phyloP scores from a whole-genome alignment of 2,888 invertebrate species.

The Lycaena phlaeas region DNA sequence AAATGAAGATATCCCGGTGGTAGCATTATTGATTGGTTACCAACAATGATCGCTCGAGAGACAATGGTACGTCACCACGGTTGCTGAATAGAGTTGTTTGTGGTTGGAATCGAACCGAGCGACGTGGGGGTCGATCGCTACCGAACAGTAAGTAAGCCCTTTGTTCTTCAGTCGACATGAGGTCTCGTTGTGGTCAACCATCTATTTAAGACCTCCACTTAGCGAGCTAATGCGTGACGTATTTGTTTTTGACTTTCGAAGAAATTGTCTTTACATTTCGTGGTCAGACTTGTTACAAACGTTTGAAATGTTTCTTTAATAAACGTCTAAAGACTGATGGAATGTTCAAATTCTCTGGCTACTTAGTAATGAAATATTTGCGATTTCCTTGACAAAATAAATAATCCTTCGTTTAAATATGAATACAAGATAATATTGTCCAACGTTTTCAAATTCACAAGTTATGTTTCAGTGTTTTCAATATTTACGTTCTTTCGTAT shows the following conservation, averaged over 20 bases:
- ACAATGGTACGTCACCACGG: conserved; percentile 32
- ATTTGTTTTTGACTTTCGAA: conserved; percentile 19
- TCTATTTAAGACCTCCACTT: conserved; percentile 34
- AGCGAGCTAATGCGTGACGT: conserved; percentile 29
- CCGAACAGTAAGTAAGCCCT: conserved; percentile 45
- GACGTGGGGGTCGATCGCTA: conserved; percentile 45
- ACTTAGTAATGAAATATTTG: no score
- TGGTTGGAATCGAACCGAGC: conserved; percentile 53
- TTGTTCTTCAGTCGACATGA: conserved; percentile 56
- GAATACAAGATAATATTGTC: no score
- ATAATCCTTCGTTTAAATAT: no score
- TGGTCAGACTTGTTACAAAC: neutral
- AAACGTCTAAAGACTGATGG: no score
- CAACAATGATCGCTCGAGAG: conserved; percentile 29
- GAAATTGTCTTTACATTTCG: conserved; percentile 19
- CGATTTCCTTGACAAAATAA: no score
- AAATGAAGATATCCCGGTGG: conserved; percentile 43
- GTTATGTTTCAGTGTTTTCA: no score
- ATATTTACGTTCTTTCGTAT: no score
- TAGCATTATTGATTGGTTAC: conserved; percentile 59
- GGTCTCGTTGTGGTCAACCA: conserved; percentile 48
- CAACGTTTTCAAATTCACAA: no score
- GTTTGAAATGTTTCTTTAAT: no score
- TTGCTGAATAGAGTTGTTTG: conserved; percentile 50
- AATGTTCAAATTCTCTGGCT: no score